Percentiles rank a stretch among this genome's conserved stretches.
phyloP scores from a whole-genome alignment of 2,888 invertebrate genomes.

The Spicauda simplicius region DNA sequence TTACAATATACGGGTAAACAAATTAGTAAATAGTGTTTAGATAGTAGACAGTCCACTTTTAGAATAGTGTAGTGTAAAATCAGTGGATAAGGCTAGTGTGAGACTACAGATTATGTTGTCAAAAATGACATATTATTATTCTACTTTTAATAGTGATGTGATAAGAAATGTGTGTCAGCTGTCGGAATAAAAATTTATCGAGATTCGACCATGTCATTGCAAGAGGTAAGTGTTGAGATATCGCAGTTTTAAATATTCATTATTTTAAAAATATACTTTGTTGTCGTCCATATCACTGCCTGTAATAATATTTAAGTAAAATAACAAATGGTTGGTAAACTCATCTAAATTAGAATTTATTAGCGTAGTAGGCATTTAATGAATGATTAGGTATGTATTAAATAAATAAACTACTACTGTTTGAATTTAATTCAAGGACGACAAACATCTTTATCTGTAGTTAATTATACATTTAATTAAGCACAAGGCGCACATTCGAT shows the following conservation, averaged over 20 bases:
- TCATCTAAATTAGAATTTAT: no score
- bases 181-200: constrained; percentile 58
- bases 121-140: constrained; percentile 47
- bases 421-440: no score
- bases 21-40: not conserved
- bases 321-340: no score
- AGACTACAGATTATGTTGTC: constrained; percentile 38
- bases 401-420: no score
- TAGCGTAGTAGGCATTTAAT: no score
- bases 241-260: not conserved
- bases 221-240: constrained; percentile 65
- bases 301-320: not conserved
- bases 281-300: not conserved
- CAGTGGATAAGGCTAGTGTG: constrained; percentile 35
- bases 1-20: constrained; percentile 6
- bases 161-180: constrained; percentile 68
- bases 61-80: not conserved
- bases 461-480: no score
- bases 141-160: constrained; percentile 51
- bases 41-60: not conserved
- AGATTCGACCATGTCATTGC: constrained; percentile 67
- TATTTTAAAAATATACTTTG: not conserved
- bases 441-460: no score
- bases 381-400: no score
- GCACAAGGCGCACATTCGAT: no score